A percentile compares a stretch with the other conserved stretches of the same genome.
These are phyloP conservation scores for Reticulitermes lucifugus DNA, from an alignment of 2,888 invertebrate genomes.

Conservation along the genomic window DNA sequence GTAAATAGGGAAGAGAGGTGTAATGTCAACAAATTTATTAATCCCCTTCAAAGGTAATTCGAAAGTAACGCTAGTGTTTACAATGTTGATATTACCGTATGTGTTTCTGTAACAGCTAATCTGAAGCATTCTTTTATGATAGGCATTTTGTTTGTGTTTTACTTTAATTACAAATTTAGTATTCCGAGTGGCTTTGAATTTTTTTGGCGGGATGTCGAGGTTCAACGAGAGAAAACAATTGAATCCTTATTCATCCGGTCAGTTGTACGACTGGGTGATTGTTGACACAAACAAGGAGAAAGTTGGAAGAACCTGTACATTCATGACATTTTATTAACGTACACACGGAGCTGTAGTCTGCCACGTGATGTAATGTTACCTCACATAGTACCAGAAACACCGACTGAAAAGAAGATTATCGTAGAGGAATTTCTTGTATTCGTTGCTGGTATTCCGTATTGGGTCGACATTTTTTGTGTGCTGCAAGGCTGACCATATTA, in stretches of 20 bases:
- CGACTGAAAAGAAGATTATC: background rate
- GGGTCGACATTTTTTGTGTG: too few relatives aligned
- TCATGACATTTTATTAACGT: constrained; percentile 1
- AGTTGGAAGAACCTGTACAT: constrained; percentile 16
- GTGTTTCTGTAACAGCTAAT: too few relatives aligned
- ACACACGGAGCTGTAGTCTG: background rate
- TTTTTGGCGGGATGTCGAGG: constrained; percentile 8
- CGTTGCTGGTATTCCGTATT: too few relatives aligned
- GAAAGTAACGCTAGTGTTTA: too few relatives aligned
- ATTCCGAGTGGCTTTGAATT: background rate
- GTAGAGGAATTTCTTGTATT: too few relatives aligned
- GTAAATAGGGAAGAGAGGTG: too few relatives aligned
- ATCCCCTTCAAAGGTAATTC: too few relatives aligned
- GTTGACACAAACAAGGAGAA: constrained; percentile 21
- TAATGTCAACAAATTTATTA: too few relatives aligned
- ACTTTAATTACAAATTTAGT: background rate
- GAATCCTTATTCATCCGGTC: constrained; percentile 4
- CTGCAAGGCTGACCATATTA: too few relatives aligned
- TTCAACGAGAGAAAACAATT: constrained; percentile 28
- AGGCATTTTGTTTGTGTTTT: background rate
- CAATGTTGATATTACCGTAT: too few relatives aligned
- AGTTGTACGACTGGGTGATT: constrained; percentile 24
- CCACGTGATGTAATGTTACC: constrained; percentile 11
- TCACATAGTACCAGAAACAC: background rate
- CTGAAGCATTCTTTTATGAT: background rate